Base-by-base conservation (phyloP, 2,797 vertebrate genomes). In the Pteropus rufus region DNA sequence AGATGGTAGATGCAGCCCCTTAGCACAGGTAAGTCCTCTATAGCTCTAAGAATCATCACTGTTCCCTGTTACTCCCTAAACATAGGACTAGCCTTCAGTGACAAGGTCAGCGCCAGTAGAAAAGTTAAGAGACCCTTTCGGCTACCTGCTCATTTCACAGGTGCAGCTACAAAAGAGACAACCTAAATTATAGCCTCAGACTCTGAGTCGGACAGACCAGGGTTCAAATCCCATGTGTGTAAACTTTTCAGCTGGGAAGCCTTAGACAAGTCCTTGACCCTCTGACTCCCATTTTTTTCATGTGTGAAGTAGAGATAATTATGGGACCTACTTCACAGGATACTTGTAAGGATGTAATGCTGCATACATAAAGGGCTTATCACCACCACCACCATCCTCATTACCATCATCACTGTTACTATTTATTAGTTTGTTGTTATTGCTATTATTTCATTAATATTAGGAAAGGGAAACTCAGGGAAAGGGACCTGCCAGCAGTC, bases 21-120 rank as follows among this genome's bases (percentile, higher is more conserved):
- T 9, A 10, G 31, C 21, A 8, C 23, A 24, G 36, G 15, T n/a
- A 0, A 56, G 46, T 4, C 24, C 39, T 39, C 3, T 9, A 5
- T 23, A 14, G 60, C 31, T 65, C 70, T 64, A n/a, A 58, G 65
- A 34, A 4, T 19, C 2, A 1, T 6, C 3, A 16, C 41, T 39
- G 18, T 41, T 36, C 5, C 70, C 41, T 26, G 12, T 10, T 24
- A 21, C 26, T 39, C 34, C 26, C 46, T 26, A 16, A 26, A 18
- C 2, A 1, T 2, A 18, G 11, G 31, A 14, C 58, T 5, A 0
- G 0, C 7, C 23, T n/a, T 4, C 80, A 23, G 4, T 31, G 5
- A 19, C 15, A 10, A 1, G 8, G 58, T 46, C 60, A 19, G 31
- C 7, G 0, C 67, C 7, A 1, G 0, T 29, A 62, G 39, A n/a